Evolutionary conservation across 2,888 invertebrate species (phyloP).

Genomic region (Phengaris arion): DNA sequence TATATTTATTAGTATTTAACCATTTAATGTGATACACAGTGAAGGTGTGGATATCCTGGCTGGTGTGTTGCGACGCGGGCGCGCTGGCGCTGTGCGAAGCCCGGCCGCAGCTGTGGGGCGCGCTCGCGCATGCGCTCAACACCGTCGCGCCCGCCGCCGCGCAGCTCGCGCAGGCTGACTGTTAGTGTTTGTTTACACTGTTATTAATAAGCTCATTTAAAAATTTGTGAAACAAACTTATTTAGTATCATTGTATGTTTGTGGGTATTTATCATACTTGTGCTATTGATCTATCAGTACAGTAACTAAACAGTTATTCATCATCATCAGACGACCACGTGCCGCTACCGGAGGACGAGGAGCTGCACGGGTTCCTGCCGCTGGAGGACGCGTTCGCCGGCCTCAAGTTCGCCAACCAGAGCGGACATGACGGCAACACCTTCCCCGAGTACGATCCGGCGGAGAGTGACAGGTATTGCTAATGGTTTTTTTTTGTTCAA

Average conservation of each 20-base stretch:
- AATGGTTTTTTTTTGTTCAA: too few species aligned
- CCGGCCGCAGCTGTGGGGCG: constrained; percentile 87
- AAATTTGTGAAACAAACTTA: too few species aligned
- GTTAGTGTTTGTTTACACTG: not conserved
- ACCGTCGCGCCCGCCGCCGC: constrained; percentile 79
- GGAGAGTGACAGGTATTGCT: constrained; percentile 42
- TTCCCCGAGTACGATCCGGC: constrained; percentile 50
- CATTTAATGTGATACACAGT: constrained; percentile 62
- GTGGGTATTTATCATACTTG: too few species aligned
- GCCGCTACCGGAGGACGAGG: constrained; percentile 89
- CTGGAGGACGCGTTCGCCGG: constrained; percentile 80
- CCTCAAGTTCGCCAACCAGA: constrained; percentile 70
- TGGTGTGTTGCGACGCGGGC: constrained; percentile 78
- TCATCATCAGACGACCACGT: constrained; percentile 75
- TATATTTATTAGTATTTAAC: too few species aligned
- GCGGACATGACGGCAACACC: constrained; percentile 62
- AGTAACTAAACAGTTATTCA: too few species aligned
- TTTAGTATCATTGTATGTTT: too few species aligned
- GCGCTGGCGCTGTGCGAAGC: constrained; percentile 76
- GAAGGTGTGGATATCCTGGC: constrained; percentile 88
- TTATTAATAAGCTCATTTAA: too few species aligned
- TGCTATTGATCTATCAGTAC: too few species aligned
- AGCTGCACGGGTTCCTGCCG: constrained; percentile 88
- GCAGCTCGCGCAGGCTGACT: not conserved
- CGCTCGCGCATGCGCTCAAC: constrained; percentile 87